These are phyloP conservation scores for Caenorhabditis brenneri DNA, from an alignment of 1,140 invertebrate genomes.

Conservation along the genomic window DNA sequence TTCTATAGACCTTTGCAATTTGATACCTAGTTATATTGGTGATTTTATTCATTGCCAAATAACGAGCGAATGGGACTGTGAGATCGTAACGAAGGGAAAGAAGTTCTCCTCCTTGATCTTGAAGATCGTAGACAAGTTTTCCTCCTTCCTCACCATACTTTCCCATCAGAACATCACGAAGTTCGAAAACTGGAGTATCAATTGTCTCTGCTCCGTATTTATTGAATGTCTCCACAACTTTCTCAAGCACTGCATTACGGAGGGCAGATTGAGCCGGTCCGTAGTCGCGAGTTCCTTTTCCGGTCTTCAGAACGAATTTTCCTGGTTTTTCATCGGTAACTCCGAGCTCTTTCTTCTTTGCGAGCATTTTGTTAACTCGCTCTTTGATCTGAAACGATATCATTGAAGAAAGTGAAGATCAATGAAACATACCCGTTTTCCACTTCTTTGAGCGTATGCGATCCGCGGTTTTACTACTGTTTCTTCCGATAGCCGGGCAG, in stretches of 20 bases:
- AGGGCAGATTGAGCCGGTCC: conserved; percentile 91
- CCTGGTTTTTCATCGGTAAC: conserved; percentile 20
- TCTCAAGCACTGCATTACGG: conserved; percentile 84
- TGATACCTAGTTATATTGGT: conserved; percentile 82
- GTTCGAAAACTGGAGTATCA: conserved; percentile 97
- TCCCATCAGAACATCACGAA: conserved; percentile 91
- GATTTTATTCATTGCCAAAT: conserved; percentile 97
- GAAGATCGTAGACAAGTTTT: conserved; percentile 96
- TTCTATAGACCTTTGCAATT: conserved; percentile 83
- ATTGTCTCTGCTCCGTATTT: conserved; percentile 96
- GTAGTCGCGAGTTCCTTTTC: conserved; percentile 88
- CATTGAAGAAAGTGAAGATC: not conserved
- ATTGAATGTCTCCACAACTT: conserved; percentile 89
- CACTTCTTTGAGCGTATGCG: conserved; percentile 57
- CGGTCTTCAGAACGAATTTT: conserved; percentile 60
- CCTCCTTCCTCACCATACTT: conserved; percentile 99
- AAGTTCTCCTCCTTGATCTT: conserved; percentile 95
- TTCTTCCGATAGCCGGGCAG: not conserved
- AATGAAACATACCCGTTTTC: conserved; percentile 46
- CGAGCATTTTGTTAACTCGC: conserved; percentile 42
- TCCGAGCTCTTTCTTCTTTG: conserved; percentile 56
- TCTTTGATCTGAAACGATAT: conserved; percentile 57
- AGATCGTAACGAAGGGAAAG: conserved; percentile 75
- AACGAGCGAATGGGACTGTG: conserved; percentile 88
- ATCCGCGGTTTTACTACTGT: conserved; percentile 15